Conservation (phyloP, 2,113 vertebrate genomes). For the Oceanodroma tethys region DNA sequence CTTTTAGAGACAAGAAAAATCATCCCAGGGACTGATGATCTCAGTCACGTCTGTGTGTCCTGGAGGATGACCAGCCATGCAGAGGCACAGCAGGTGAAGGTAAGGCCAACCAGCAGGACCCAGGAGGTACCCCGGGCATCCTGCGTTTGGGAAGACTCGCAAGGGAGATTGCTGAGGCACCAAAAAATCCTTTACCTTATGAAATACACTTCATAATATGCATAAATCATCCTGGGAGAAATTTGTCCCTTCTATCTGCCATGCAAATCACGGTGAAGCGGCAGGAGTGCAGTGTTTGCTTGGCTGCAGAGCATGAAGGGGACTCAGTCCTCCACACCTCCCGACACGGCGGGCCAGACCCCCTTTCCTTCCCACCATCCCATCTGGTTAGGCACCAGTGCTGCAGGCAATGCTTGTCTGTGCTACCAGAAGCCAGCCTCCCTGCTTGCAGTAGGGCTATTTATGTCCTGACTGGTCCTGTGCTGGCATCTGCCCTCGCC, state of each 20-base stretch:
- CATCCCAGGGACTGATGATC: background rate
- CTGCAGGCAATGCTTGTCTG: background rate
- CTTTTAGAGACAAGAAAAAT: background rate
- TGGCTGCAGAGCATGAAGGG: conserved; percentile 1
- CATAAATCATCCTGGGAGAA: background rate
- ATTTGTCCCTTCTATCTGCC: background rate
- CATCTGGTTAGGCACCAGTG: background rate
- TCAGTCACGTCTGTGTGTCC: background rate
- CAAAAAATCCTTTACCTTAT: background rate
- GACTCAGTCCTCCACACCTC: background rate
- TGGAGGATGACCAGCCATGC: background rate
- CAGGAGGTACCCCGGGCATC: background rate
- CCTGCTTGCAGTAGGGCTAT: background rate
- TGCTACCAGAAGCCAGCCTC: background rate
- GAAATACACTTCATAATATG: background rate
- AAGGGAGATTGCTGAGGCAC: background rate
- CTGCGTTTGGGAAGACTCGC: background rate
- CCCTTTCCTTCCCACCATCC: background rate
- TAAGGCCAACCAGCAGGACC: background rate
- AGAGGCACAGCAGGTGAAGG: background rate
- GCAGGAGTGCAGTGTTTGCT: background rate
- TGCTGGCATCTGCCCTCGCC: background rate
- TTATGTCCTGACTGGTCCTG: background rate
- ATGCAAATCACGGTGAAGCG: background rate
- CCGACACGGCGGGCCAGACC: rapidly evolving